Conservation (phyloP, 2,113 vertebrate species). For the Octodon degus region DNA sequence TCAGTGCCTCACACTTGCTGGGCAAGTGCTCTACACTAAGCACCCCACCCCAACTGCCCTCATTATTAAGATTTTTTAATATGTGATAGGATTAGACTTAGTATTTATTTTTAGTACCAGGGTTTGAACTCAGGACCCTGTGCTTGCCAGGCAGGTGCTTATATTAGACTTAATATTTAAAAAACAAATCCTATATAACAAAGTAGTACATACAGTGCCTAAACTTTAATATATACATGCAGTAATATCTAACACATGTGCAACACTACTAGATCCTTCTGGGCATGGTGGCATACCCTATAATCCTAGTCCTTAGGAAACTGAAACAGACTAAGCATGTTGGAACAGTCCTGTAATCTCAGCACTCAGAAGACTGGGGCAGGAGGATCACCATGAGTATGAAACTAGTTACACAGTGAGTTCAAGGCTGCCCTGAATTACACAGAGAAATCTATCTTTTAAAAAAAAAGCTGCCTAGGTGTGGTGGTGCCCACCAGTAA, state of each 20-base stretch:
- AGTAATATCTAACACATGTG: conserved; percentile 30
- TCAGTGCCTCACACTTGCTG: background rate
- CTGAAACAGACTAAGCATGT: background rate
- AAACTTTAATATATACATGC: conserved; percentile 8
- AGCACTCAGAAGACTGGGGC: background rate
- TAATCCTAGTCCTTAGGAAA: background rate
- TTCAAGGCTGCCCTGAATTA: background rate
- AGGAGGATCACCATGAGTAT: background rate
- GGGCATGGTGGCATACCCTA: background rate
- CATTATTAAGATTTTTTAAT: conserved; percentile 16
- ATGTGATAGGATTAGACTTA: conserved; percentile 12
- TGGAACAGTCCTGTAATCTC: background rate
- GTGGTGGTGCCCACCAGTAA: too few relatives aligned
- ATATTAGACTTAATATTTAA: conserved; percentile 18
- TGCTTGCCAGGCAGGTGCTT: too few relatives aligned
- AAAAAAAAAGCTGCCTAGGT: background rate
- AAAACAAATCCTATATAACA: background rate
- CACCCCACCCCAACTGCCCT: background rate
- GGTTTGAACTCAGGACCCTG: too few relatives aligned
- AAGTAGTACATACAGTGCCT: background rate
- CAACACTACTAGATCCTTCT: background rate
- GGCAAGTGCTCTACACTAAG: background rate
- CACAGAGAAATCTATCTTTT: background rate
- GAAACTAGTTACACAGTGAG: too few relatives aligned
- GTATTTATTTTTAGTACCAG: background rate